These are phyloP conservation scores for Mylabris sibirica DNA, from an alignment of 2,888 invertebrate genomes.

Conservation along the genomic window DNA sequence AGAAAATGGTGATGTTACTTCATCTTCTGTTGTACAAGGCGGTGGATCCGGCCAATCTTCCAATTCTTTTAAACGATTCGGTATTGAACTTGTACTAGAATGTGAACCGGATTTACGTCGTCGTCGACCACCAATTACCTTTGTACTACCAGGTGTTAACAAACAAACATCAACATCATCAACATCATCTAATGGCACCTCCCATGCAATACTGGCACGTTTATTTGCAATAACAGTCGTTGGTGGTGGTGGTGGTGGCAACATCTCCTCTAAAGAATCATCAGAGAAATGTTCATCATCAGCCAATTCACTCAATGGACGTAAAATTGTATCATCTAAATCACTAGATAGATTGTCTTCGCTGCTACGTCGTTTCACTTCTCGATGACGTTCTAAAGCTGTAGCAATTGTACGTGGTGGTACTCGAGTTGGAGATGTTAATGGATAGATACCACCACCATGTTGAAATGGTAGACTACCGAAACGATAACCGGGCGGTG, in stretches of 20 bases:
- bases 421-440: slow-evolving; percentile 62
- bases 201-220: slow-evolving; percentile 86
- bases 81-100: slow-evolving; percentile 77
- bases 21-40: slow-evolving; percentile 72
- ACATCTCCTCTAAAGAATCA: slow-evolving; percentile 81
- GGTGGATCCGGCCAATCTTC: slow-evolving; percentile 81
- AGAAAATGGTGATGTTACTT: slow-evolving; percentile 74
- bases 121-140: slow-evolving; percentile 55
- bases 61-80: slow-evolving; percentile 71
- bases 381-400: slow-evolving; percentile 79
- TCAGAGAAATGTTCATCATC: slow-evolving; percentile 79
- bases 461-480: slow-evolving; percentile 73
- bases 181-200: slow-evolving; percentile 77
- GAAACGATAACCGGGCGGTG: slow-evolving; percentile 70
- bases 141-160: slow-evolving; percentile 68
- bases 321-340: slow-evolving; percentile 52
- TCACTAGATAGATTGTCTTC: slow-evolving; percentile 59
- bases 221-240: slow-evolving; percentile 66
- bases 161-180: slow-evolving; percentile 75
- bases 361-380: slow-evolving; percentile 70
- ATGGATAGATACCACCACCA: slow-evolving; percentile 70
- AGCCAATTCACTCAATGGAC: slow-evolving; percentile 59
- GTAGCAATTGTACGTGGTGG: slow-evolving; percentile 76
- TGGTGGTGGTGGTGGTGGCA: slow-evolving; percentile 70
- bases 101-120: slow-evolving; percentile 62